Evolutionary conservation across 2,797 vertebrate genomes (phyloP), one percentile per base, ranked within the genome.

Genomic region (Enteromius viviparus): DNA sequence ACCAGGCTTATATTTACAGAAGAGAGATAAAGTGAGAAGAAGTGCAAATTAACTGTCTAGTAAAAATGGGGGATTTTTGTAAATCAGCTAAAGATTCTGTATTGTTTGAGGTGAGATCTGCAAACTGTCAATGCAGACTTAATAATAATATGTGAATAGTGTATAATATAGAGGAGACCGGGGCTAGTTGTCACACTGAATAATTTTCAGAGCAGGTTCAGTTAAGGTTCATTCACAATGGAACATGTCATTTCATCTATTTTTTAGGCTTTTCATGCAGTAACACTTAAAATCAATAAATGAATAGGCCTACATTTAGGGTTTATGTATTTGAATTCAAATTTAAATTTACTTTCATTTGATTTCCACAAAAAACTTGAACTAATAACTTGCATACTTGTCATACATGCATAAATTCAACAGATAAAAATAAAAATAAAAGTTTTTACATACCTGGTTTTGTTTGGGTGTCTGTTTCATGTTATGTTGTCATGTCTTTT

Each of bases 31-130:
- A 40, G 23, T 65, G 45, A 42, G 58, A 58, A 42, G 4, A 53
- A 10, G 17, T 42, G 53, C 14, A 26, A 32, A 77, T 45, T 15
- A 40, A 76, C 49, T 7, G 40, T 23, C 72, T 45, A 4, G 47
- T 11, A 40, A 81, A 85, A 81, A 60, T 49, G 40, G 32, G 65
- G 40, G 37, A 26, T 76, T 49, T 84, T n/a, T 49, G 15, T 5
- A 6, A 0, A 3, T 69, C 66, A 77, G 17, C 47, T 26, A 49
- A 70, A 69, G 74, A 32, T 70, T 7, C 3, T 45, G 47, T 74
- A 45, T 55, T 42, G 6, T 53, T 40, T 11, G 64, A 40, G 32
- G 34, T 6, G 7, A 17, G 12, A 51, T 37, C 29, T 10, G 64
- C 12, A 8, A 40, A 42, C 19, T 79, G 77, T 10, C 21, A 21